Conservation (phyloP, 2,113 vertebrate genomes). For the Carollia perspicillata region DNA sequence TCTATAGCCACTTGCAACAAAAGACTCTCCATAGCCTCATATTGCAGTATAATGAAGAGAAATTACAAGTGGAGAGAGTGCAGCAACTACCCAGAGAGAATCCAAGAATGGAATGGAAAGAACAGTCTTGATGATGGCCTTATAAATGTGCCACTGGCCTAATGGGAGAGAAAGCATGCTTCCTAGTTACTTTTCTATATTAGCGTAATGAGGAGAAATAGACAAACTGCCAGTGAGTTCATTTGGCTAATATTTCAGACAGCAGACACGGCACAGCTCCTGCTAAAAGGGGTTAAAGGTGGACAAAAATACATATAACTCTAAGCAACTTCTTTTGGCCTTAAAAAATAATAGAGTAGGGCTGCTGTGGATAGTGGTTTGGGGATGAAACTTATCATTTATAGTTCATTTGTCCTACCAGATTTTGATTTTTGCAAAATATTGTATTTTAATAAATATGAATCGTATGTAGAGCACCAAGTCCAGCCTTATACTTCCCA, state of each 20-base stretch:
- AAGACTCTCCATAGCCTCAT: slow-evolving; percentile 63
- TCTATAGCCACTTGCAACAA: slow-evolving; percentile 63
- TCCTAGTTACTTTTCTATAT: slow-evolving; percentile 73
- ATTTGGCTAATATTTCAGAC: slow-evolving; percentile 69
- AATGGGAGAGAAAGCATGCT: slow-evolving; percentile 62
- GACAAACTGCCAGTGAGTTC: slow-evolving; percentile 69
- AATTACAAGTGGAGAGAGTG: slow-evolving; percentile 60
- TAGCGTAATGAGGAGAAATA: slow-evolving; percentile 72
- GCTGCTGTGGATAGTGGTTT: background rate
- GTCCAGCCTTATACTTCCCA: background rate
- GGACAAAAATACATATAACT: slow-evolving; percentile 41
- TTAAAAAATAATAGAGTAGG: background rate
- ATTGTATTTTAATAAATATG: slow-evolving; percentile 59
- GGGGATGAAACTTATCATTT: slow-evolving; percentile 26
- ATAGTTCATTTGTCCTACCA: slow-evolving; percentile 31
- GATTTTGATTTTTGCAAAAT: slow-evolving; percentile 22
- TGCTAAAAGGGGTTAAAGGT: slow-evolving; percentile 63
- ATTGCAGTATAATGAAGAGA: slow-evolving; percentile 67
- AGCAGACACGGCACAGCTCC: slow-evolving; percentile 36
- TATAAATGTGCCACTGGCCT: slow-evolving; percentile 60
- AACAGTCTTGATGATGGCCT: slow-evolving; percentile 61
- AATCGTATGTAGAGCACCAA: background rate
- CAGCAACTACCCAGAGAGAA: slow-evolving; percentile 42
- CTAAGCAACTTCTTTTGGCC: background rate
- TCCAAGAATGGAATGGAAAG: slow-evolving; percentile 55